Evolutionary conservation across 2,797 vertebrate species (phyloP).

Genomic region (Hydrophis major): DNA sequence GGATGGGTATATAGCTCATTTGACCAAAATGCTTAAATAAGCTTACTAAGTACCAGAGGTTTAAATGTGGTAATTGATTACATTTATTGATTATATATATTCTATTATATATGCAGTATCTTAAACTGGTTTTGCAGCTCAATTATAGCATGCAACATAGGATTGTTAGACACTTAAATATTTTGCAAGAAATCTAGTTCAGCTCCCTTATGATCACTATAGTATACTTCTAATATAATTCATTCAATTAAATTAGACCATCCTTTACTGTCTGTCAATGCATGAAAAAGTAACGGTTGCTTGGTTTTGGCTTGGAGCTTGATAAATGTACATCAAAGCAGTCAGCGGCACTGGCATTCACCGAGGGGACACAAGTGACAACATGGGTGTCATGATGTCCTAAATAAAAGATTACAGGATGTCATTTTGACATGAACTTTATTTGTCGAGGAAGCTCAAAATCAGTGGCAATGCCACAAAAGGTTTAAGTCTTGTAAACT

Average conservation of each 20-base stretch:
- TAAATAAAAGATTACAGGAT: neutral
- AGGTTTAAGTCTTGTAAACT: neutral
- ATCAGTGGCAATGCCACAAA: neutral
- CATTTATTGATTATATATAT: neutral
- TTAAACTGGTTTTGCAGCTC: neutral
- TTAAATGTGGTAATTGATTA: neutral
- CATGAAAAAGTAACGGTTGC: neutral
- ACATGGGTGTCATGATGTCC: neutral
- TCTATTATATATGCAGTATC: neutral
- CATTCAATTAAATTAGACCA: neutral
- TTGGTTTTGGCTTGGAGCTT: neutral
- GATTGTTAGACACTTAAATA: neutral
- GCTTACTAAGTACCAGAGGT: neutral
- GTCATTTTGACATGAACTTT: neutral
- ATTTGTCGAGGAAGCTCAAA: neutral
- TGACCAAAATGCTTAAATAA: neutral
- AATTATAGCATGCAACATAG: neutral
- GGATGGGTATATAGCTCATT: neutral
- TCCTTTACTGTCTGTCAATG: neutral
- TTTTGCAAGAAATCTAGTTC: neutral
- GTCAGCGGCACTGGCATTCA: neutral
- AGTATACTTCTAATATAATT: neutral
- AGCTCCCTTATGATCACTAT: neutral
- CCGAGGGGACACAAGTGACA: neutral
- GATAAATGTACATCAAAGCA: neutral